Percentiles rank a stretch among this genome's conserved stretches.
Evolutionary conservation across 2,797 vertebrate species (phyloP).

Genomic region (Dendrocincla tyrannina): DNA sequence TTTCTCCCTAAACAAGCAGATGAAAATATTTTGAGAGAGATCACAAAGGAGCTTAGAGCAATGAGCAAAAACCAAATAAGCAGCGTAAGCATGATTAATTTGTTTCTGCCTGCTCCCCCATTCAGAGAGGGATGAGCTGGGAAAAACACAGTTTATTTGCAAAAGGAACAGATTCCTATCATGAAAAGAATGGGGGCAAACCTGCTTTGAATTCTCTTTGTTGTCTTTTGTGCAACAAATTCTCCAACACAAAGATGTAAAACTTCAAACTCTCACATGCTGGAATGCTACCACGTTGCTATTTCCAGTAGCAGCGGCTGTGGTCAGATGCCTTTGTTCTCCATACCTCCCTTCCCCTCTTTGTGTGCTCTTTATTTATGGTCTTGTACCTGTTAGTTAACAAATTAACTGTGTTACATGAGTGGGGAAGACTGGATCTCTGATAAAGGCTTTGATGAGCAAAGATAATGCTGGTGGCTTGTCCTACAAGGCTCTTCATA

Average conservation of each 20-base stretch:
- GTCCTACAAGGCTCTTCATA: background rate
- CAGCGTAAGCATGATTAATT: conserved; percentile 12
- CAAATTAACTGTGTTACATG: background rate
- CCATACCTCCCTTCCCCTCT: background rate
- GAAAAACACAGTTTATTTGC: conserved; percentile 14
- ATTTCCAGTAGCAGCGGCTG: background rate
- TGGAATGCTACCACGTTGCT: background rate
- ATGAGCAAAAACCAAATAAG: conserved; percentile 25
- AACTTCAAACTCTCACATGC: background rate
- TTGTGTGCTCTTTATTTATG: background rate
- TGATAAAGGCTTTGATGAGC: background rate
- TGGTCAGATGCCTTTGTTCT: background rate
- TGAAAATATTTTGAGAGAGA: conserved; percentile 40
- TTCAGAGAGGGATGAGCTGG: background rate
- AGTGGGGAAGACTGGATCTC: background rate
- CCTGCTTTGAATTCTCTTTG: background rate
- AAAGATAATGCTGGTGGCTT: background rate
- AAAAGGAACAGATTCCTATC: conserved; percentile 1
- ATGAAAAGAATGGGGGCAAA: background rate
- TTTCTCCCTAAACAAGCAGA: conserved; percentile 19
- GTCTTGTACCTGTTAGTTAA: background rate
- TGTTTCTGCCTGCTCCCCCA: background rate
- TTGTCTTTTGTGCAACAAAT: background rate
- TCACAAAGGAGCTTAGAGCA: conserved; percentile 37
- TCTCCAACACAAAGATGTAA: background rate